Conservation (phyloP, 2,113 vertebrate species). For the Microcebus jonahi region DNA sequence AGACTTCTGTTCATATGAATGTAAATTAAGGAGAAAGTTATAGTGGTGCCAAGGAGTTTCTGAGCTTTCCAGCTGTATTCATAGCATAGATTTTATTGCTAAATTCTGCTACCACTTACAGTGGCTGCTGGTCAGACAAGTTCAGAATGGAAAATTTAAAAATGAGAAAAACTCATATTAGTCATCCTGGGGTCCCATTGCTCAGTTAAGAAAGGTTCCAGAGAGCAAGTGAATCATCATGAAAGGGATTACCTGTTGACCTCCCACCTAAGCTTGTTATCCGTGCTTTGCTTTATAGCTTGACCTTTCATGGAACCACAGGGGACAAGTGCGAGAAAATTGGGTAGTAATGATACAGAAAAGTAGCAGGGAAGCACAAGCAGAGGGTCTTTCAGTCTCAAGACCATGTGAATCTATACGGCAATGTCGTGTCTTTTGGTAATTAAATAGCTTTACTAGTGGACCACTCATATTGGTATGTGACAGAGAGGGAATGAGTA, state of each 20-base stretch:
- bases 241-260: neutral
- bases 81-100: neutral
- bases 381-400: neutral
- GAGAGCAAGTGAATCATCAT: neutral
- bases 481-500: neutral
- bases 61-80: neutral
- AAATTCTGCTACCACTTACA: neutral
- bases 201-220: neutral
- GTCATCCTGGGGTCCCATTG: neutral
- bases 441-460: neutral
- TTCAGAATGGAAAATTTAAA: neutral
- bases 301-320: neutral
- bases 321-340: neutral
- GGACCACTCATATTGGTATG: fast-evolving
- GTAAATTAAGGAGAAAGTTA: slow-evolving; percentile 12
- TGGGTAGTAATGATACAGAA: neutral
- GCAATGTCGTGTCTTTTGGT: neutral
- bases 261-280: neutral
- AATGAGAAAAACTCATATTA: neutral
- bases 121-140: neutral
- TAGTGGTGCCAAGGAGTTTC: neutral
- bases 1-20: slow-evolving; percentile 34
- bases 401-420: neutral
- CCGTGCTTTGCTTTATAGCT: neutral
- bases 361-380: neutral